Percentiles rank a stretch among this genome's conserved stretches.
Evolutionary conservation across 2,888 invertebrate genomes (phyloP).

Genomic region (Eupithecia dodoneata): DNA sequence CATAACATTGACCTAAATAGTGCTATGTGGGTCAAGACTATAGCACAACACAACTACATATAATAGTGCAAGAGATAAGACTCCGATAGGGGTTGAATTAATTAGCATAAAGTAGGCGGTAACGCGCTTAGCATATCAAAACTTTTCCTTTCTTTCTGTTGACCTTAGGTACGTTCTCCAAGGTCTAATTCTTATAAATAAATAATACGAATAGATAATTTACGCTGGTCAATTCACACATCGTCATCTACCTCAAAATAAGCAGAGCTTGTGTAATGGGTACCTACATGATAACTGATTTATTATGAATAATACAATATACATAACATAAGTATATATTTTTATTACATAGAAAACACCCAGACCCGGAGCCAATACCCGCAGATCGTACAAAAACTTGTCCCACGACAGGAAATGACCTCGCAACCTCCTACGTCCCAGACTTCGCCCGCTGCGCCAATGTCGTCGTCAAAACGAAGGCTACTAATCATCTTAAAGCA

Average conservation of each 20-base stretch:
- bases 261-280: not conserved
- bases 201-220: not conserved
- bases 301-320: not conserved
- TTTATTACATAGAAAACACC: not conserved
- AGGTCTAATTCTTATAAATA: not conserved
- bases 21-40: slow-evolving; percentile 11
- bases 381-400: not conserved
- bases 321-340: no score
- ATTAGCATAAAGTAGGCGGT: not conserved
- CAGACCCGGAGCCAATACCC: not conserved
- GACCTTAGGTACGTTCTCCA: not conserved
- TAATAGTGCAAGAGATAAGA: slow-evolving; percentile 9
- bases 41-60: not conserved
- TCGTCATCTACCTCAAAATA: not conserved
- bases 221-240: no score
- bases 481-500: slow-evolving; percentile 13
- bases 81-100: slow-evolving; percentile 1
- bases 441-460: not conserved
- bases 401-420: not conserved
- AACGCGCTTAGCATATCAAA: not conserved
- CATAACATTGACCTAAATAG: slow-evolving; percentile 12
- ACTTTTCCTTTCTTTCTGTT: not conserved
- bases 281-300: not conserved
- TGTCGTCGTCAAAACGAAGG: not conserved
- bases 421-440: not conserved